Conservation (phyloP, 2,797 vertebrate genomes). For the Cynodonichthys magdalenae region DNA sequence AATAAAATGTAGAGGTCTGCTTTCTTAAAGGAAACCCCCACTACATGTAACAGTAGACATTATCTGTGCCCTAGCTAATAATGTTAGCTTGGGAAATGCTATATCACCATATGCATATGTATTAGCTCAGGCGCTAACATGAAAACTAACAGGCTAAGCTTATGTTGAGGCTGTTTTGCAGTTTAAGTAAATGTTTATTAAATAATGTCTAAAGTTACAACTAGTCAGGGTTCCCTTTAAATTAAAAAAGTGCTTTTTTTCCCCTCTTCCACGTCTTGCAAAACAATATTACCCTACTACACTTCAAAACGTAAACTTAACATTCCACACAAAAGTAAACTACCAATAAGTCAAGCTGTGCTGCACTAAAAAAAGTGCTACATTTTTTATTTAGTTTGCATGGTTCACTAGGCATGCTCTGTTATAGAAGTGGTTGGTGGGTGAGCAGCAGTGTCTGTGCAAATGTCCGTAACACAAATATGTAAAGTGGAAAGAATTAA, state of each 20-base stretch:
- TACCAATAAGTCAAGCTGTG: constrained; percentile 28
- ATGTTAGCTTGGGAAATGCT: too few relatives aligned
- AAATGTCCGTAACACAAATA: constrained; percentile 31
- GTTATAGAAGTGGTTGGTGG: constrained; percentile 9
- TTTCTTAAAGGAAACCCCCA: neutral
- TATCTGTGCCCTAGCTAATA: too few relatives aligned
- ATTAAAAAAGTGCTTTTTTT: constrained; percentile 54
- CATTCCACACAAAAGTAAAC: constrained; percentile 32
- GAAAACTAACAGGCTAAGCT: too few relatives aligned
- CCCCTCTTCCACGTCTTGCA: constrained; percentile 36
- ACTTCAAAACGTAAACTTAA: constrained; percentile 1
- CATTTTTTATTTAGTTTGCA: constrained; percentile 25
- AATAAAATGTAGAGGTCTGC: constrained; percentile 18
- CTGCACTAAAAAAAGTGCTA: constrained; percentile 18
- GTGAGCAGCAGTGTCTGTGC: constrained; percentile 59
- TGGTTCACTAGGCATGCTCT: constrained; percentile 54
- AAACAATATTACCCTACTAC: constrained; percentile 37
- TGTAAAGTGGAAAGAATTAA: constrained; percentile 38
- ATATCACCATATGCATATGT: too few relatives aligned
- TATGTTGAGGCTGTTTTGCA: too few relatives aligned
- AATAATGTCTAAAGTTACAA: too few relatives aligned
- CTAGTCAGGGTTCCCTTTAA: neutral
- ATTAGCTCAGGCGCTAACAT: too few relatives aligned
- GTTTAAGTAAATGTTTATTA: too few relatives aligned
- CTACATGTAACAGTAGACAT: too few relatives aligned